Evolutionary conservation across 2,888 invertebrate species (phyloP).

Genomic region (Spisula solida): DNA sequence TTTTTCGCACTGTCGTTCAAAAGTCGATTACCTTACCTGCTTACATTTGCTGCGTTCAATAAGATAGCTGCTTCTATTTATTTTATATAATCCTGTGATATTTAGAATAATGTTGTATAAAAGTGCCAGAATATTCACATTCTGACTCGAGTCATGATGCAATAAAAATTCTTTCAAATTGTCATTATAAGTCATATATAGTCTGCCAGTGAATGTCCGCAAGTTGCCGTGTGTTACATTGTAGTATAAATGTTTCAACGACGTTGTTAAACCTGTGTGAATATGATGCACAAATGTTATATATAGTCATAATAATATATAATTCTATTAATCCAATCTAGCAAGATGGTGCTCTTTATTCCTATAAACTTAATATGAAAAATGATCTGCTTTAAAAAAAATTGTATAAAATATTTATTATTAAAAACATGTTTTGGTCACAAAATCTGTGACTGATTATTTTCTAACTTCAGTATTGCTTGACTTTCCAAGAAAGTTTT

Average conservation of each 20-base stretch:
- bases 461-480: too few species aligned
- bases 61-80: constrained; percentile 16
- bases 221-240: neutral
- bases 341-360: neutral
- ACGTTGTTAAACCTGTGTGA: neutral
- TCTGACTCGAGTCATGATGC: neutral
- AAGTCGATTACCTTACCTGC: neutral
- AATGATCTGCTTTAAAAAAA: neutral
- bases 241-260: neutral
- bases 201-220: neutral
- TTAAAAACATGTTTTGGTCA: neutral
- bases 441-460: too few species aligned
- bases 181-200: constrained; percentile 1
- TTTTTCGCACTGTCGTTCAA: neutral
- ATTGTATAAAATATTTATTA: neutral
- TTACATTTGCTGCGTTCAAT: neutral
- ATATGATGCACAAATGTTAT: neutral
- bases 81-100: constrained; percentile 22
- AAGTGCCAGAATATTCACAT: neutral
- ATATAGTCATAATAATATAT: neutral
- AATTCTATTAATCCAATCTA: neutral
- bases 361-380: neutral
- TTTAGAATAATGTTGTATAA: neutral
- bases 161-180: neutral
- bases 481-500: too few species aligned